Base-by-base conservation (phyloP, 2,113 vertebrate genomes). In the Megalops atlanticus region DNA sequence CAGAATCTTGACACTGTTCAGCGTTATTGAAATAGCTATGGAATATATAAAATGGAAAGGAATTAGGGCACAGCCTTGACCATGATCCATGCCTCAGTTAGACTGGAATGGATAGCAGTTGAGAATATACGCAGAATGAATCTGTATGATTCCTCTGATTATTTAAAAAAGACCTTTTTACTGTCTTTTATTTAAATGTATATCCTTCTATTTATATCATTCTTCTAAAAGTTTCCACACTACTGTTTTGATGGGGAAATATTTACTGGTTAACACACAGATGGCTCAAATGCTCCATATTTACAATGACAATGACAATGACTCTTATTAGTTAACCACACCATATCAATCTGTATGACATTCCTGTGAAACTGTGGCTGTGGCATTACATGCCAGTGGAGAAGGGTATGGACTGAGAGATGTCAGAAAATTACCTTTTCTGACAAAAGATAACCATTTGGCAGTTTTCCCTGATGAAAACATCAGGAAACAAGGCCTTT, bases 1-100 rank as follows among this genome's bases (percentile, higher is more conserved):
- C 71, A 77, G 82, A 89, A 84, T 83, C 74, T 88, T 64, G 87
- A 82, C 87, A 86, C 77, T 86, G 86, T 84, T 87, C 80, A 80
- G 81, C 70, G 82, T 79, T 85, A 91, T 89, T 89, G 81, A 76
- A 86, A 88, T 74, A 71, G 41, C 39, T 86, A 80, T 85, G 80
- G 84, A 86, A 64, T 64, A 58, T 84, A 84, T 64, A n/a, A 24
- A 58, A n/a, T 31, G 8, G 27, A 74, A 82, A 74, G 86, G 36
- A 78, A 24, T 18, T 35, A 77, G 74, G 39, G 24, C 24, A 31
- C 58, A 64, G 24, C n/a, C 1, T 31, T 64, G 58, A n/a, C 12
- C 8, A 24, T n/a, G 6, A 31, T 64, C 10, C 31, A 31, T 31
- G n/a, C 58, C n/a, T 31, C n/a, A 31, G 4, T n/a, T 64, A 8